Evolutionary conservation across 2,888 invertebrate species (phyloP).

Genomic region (Caenorhabditis sp.): DNA sequence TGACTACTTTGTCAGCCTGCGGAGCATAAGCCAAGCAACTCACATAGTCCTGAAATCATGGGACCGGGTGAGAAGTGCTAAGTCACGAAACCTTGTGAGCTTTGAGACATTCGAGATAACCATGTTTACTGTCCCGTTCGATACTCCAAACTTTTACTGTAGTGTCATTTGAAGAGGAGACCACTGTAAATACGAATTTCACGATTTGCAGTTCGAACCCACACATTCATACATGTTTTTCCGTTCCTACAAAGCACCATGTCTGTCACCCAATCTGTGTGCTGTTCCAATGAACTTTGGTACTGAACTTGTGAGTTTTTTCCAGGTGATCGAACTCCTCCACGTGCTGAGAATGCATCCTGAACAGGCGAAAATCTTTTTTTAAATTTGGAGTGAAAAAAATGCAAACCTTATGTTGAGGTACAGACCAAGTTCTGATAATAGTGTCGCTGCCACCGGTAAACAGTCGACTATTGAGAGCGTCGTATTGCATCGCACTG

Average conservation of each 20-base stretch:
- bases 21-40: constrained; percentile 97
- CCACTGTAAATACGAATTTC: constrained; percentile 87
- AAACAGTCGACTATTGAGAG: constrained; percentile 91
- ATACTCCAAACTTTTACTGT: constrained; percentile 99
- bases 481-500: constrained; percentile 95
- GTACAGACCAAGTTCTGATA: constrained; percentile 90
- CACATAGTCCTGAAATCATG: constrained; percentile 90
- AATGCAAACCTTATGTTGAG: constrained; percentile 57
- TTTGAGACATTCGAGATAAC: constrained; percentile 97
- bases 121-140: constrained; percentile 86
- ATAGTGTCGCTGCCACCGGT: constrained; percentile 98
- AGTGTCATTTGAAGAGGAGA: constrained; percentile 98
- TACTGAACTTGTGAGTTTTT: constrained; percentile 86
- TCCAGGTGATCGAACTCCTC: constrained; percentile 52
- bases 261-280: constrained; percentile 99
- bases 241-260: constrained; percentile 98
- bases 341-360: constrained; percentile 63
- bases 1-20: constrained; percentile 93
- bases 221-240: constrained; percentile 88
- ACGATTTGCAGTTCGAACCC: neutral
- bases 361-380: neutral
- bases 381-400: too few species aligned
- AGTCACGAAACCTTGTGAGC: constrained; percentile 88
- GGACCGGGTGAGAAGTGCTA: constrained; percentile 86
- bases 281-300: constrained; percentile 98